Conservation (phyloP, 2,888 invertebrate species). For the Pseudolycoriella hygida region DNA sequence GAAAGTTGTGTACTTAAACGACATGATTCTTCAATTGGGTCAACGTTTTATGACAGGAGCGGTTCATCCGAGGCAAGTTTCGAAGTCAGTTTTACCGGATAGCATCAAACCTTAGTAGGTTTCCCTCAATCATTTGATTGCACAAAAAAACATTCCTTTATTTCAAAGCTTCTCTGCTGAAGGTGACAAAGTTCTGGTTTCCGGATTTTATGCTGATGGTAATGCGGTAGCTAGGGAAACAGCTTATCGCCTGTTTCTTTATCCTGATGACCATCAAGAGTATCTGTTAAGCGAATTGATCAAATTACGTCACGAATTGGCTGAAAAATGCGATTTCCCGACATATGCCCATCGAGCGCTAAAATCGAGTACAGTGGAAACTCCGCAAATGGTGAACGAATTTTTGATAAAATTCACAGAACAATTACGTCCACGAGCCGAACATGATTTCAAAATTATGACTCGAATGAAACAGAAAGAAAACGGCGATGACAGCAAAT, state of each 20-base stretch:
- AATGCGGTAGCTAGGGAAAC: conserved; percentile 68
- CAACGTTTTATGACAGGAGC: conserved; percentile 69
- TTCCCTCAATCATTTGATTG: background rate
- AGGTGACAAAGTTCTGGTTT: conserved; percentile 56
- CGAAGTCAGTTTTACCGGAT: conserved; percentile 46
- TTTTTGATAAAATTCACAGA: conserved; percentile 64
- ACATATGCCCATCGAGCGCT: conserved; percentile 81
- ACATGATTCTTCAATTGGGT: conserved; percentile 66
- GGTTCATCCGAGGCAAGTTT: conserved; percentile 47
- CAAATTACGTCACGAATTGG: conserved; percentile 57
- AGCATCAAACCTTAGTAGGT: conserved; percentile 56
- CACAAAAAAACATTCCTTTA: too few species aligned
- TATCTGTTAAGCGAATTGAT: conserved; percentile 53
- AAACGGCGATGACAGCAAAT: conserved; percentile 15
- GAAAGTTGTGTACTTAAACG: conserved; percentile 65
- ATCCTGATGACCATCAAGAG: conserved; percentile 63
- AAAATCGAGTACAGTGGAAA: conserved; percentile 71
- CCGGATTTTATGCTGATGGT: conserved; percentile 66
- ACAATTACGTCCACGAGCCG: conserved; percentile 49
- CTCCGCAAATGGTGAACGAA: conserved; percentile 55
- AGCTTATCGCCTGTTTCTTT: conserved; percentile 70
- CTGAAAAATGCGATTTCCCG: conserved; percentile 72
- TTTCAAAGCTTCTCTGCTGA: conserved; percentile 39
- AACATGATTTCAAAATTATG: conserved; percentile 60
- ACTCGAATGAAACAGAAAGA: conserved; percentile 45